These are phyloP conservation scores for Dufourea novaeangliae DNA, from an alignment of 1,140 invertebrate species.

Conservation along the genomic window DNA sequence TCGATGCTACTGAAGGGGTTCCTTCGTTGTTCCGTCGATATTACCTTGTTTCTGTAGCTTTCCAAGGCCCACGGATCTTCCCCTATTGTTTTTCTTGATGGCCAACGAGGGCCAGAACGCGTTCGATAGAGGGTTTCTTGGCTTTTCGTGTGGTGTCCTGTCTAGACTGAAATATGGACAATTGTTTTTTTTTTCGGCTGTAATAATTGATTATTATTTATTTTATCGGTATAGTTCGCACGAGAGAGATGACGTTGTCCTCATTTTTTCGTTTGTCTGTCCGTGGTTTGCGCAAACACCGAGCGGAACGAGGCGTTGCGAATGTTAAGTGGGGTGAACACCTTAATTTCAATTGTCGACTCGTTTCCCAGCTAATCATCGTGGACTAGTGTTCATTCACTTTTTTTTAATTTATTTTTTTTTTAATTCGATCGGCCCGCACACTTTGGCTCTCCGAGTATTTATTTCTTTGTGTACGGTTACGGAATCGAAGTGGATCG, in stretches of 20 bases:
- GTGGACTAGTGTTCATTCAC: not conserved
- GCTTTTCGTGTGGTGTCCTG: not conserved
- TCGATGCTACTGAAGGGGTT: constrained; percentile 7
- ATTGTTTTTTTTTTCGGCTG: no score
- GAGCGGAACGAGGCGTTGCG: not conserved
- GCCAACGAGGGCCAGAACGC: not conserved
- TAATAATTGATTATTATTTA: not conserved
- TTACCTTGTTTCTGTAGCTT: not conserved
- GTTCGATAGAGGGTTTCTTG: not conserved
- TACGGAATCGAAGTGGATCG: not conserved
- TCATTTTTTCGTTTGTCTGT: not conserved
- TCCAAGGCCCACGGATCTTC: not conserved
- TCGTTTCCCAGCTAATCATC: not conserved
- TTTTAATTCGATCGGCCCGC: not conserved
- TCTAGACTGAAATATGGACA: no score
- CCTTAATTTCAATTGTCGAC: not conserved
- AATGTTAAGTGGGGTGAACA: not conserved
- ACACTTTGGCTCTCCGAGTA: not conserved
- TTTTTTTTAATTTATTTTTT: not conserved
- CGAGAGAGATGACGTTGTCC: not conserved
- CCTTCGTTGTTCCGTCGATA: not conserved
- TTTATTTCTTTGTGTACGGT: not conserved
- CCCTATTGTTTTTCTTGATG: not conserved
- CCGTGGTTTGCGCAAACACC: not conserved
- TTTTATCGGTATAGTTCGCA: constrained; percentile 7